These are phyloP conservation scores for Brachionus asplanchnoidis DNA, from an alignment of 1,140 invertebrate species.

Conservation along the genomic window DNA sequence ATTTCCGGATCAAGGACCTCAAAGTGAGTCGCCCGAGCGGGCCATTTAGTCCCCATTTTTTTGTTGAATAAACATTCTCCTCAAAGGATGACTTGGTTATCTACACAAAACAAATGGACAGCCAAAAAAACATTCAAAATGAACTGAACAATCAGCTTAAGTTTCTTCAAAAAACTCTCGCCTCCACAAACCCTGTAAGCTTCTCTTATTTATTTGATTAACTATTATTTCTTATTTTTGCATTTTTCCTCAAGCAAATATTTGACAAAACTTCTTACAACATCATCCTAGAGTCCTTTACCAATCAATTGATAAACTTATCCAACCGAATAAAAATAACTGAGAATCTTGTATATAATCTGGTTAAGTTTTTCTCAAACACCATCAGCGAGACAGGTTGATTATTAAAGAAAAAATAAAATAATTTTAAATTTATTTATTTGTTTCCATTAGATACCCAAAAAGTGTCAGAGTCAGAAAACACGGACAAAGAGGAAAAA, in stretches of 20 bases:
- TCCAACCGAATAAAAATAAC: conserved; percentile 12
- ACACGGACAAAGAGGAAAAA: background rate
- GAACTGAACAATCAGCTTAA: conserved; percentile 7
- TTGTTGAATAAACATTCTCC: background rate
- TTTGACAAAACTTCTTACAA: conserved; percentile 18
- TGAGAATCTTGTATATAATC: background rate
- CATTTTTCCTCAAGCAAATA: background rate
- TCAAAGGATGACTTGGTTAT: background rate
- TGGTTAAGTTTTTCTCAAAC: conserved; percentile 20
- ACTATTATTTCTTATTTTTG: background rate
- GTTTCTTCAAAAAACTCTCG: background rate
- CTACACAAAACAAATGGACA: conserved; percentile 7
- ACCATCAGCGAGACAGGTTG: background rate
- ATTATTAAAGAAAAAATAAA: background rate
- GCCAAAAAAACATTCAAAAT: conserved; percentile 24
- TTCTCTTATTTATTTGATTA: background rate
- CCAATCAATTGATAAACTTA: background rate
- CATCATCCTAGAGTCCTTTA: background rate
- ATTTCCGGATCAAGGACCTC: conserved; percentile 11
- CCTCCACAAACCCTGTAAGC: conserved; percentile 7
- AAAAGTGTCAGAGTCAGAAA: background rate
- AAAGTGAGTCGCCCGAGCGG: background rate
- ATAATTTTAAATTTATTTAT: background rate
- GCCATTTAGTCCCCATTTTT: background rate
- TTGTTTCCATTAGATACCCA: background rate